Conservation (phyloP, 1,140 invertebrate species). For the Scaptodrosophila lebanonensis region DNA sequence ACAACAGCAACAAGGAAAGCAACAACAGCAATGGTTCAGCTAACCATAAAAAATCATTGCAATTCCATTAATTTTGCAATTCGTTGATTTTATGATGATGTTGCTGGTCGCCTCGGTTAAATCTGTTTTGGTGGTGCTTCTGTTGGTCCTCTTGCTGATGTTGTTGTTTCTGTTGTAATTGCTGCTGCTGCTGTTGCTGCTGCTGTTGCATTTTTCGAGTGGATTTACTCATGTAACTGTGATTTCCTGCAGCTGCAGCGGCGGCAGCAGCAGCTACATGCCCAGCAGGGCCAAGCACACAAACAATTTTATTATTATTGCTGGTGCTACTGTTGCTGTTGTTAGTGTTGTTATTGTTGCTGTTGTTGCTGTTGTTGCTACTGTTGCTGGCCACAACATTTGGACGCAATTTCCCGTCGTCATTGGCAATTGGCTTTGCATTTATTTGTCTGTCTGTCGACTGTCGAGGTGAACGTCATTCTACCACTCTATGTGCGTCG, state of each 20-base stretch:
- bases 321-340: too few relatives aligned
- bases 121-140: too few relatives aligned
- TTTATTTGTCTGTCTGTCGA: constrained; percentile 15
- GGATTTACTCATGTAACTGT: too few relatives aligned
- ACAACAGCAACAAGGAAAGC: too few relatives aligned
- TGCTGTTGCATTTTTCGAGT: too few relatives aligned
- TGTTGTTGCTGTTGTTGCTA: neutral
- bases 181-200: too few relatives aligned
- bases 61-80: constrained; percentile 2
- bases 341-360: constrained; percentile 7
- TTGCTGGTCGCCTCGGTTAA: too few relatives aligned
- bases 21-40: too few relatives aligned
- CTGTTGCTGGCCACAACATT: constrained; percentile 17
- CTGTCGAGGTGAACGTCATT: neutral
- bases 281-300: too few relatives aligned
- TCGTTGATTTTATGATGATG: neutral
- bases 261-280: neutral
- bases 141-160: too few relatives aligned
- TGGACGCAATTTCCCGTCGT: constrained; percentile 17
- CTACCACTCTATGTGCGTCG: constrained; percentile 5
- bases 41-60: constrained; percentile 2
- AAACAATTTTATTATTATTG: neutral
- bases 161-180: too few relatives aligned
- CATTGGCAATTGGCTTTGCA: constrained; percentile 17
- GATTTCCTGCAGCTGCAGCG: too few relatives aligned